Percentiles rank a stretch among this genome's conserved stretches.
Conservation (phyloP, 2,797 vertebrate genomes). For the Phalanger gymnotis region DNA sequence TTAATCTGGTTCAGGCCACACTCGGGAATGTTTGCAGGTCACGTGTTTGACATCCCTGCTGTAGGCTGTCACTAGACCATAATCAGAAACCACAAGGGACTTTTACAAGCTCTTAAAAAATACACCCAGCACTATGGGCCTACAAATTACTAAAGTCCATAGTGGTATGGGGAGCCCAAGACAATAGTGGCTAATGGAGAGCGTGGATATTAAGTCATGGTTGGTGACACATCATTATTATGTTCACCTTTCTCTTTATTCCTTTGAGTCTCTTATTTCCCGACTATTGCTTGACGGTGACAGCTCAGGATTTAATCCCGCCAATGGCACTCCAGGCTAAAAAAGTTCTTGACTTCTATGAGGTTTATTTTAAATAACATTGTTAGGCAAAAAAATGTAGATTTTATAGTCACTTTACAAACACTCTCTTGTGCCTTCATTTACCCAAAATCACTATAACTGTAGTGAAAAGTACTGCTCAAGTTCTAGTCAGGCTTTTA, state of each 20-base stretch:
- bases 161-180: background rate
- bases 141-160: background rate
- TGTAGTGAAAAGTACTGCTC: accelerated
- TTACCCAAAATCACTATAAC: background rate
- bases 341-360: too few relatives aligned
- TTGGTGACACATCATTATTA: accelerated
- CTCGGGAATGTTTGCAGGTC: background rate
- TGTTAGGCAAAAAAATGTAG: background rate
- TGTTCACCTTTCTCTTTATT: background rate
- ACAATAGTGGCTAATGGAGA: accelerated
- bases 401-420: background rate
- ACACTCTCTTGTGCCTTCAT: background rate
- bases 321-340: background rate
- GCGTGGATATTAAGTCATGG: accelerated
- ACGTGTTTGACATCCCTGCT: background rate
- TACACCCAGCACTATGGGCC: too few relatives aligned
- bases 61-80: background rate
- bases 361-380: background rate
- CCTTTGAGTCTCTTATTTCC: background rate
- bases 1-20: background rate
- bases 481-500: background rate
- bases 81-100: background rate
- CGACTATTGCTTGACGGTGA: background rate
- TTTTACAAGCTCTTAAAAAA: background rate
- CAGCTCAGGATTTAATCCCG: accelerated